phyloP scores from a whole-genome alignment of 2,888 invertebrate species.

The Creontiades dilutus region DNA sequence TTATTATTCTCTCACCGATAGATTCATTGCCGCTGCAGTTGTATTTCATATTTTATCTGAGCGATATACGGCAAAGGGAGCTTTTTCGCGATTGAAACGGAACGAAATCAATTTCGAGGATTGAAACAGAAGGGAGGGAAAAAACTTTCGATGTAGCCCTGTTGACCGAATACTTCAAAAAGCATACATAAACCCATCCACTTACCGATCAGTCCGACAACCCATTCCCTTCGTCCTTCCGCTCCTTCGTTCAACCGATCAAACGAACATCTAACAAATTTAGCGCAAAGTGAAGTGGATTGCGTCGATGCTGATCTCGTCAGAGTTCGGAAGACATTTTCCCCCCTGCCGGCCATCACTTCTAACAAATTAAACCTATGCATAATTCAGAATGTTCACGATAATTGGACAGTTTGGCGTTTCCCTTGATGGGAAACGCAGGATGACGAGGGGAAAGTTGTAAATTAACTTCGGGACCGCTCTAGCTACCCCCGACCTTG shows the following conservation, averaged over 20 bases:
- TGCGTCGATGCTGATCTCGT: conserved; percentile 27
- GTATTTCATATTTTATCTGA: not conserved
- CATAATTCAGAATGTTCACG: conserved; percentile 64
- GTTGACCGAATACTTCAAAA: conserved; percentile 23
- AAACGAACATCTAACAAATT: conserved; percentile 47
- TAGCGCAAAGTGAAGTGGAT: conserved; percentile 46
- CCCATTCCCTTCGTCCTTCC: not conserved
- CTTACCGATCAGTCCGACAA: not conserved
- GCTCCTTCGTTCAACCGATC: conserved; percentile 39
- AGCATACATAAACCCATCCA: conserved; percentile 21
- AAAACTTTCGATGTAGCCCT: conserved; percentile 6
- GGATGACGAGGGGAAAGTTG: conserved; percentile 12
- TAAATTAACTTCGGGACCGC: conserved; percentile 45
- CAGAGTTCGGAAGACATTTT: conserved; percentile 1
- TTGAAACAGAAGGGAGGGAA: not conserved
- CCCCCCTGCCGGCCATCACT: conserved; percentile 31
- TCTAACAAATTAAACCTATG: conserved; percentile 61
- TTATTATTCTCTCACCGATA: not conserved
- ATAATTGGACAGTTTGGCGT: conserved; percentile 62
- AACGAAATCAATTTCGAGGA: conserved; percentile 9
- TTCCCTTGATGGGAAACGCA: not conserved
- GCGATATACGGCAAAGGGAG: not conserved
- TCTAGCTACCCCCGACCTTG: conserved; percentile 8
- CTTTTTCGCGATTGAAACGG: not conserved
- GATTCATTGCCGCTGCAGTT: not conserved